These are phyloP conservation scores for Crambe crambe DNA, from an alignment of 37 sponge, comb jelly and placozoan species.

Conservation along the genomic window DNA sequence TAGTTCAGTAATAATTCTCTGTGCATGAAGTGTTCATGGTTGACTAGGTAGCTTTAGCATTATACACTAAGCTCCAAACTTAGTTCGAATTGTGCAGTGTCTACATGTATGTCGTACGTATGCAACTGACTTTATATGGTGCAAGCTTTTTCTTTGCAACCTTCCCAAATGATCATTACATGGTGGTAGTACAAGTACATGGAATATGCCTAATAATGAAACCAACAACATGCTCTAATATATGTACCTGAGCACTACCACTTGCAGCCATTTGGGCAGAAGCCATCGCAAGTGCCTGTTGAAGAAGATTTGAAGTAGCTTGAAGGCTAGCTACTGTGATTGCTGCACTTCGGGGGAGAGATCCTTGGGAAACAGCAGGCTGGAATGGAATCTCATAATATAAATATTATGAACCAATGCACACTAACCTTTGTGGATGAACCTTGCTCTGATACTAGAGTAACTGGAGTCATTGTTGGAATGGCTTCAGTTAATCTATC, in stretches of 20 bases:
- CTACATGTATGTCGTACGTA: too few relatives aligned
- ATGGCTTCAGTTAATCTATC: not conserved
- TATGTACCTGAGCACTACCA: not conserved
- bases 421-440: not conserved
- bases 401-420: not conserved
- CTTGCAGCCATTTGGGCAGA: not conserved
- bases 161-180: too few relatives aligned
- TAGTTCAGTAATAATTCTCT: too few relatives aligned
- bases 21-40: too few relatives aligned
- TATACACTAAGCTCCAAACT: too few relatives aligned
- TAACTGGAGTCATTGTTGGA: not conserved
- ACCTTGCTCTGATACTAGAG: not conserved
- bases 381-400: not conserved
- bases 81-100: too few relatives aligned
- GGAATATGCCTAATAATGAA: not conserved
- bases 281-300: conserved; percentile 29
- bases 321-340: conserved; percentile 33
- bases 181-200: not conserved
- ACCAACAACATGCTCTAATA: too few relatives aligned
- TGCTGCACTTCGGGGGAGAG: conserved; percentile 9
- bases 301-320: conserved; percentile 29
- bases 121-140: too few relatives aligned
- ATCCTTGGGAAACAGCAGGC: not conserved
- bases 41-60: too few relatives aligned
- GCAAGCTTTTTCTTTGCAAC: too few relatives aligned